Conservation (phyloP, 2,113 vertebrate genomes). For the Gnathonemus longibarbis region DNA sequence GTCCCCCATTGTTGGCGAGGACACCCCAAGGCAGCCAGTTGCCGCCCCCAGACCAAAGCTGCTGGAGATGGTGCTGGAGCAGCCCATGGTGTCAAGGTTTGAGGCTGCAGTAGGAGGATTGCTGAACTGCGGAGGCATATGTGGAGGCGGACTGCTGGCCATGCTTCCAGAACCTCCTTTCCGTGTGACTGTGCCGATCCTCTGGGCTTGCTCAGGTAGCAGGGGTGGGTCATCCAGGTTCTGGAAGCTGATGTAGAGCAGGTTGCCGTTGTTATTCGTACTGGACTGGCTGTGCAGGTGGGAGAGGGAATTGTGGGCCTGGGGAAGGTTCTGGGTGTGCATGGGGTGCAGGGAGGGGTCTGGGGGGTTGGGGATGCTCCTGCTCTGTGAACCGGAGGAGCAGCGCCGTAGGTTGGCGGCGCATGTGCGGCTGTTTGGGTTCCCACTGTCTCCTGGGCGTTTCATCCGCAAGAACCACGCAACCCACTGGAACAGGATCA, state of each 20-base stretch:
- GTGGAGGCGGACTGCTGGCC: constrained; percentile 77
- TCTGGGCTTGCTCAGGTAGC: constrained; percentile 48
- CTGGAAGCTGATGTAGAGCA: constrained; percentile 66
- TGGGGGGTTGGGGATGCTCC: constrained; percentile 56
- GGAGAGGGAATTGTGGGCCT: constrained; percentile 31
- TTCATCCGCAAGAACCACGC: constrained; percentile 72
- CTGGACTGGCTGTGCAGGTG: constrained; percentile 55
- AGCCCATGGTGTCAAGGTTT: constrained; percentile 55
- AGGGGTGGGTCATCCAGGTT: constrained; percentile 58
- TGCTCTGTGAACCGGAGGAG: constrained; percentile 60
- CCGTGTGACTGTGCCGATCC: constrained; percentile 47
- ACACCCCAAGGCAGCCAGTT: constrained; percentile 27
- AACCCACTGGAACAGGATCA: constrained; percentile 67
- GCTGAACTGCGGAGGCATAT: constrained; percentile 64
- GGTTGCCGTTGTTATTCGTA: constrained; percentile 62
- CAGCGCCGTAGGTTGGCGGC: constrained; percentile 61
- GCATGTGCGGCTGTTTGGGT: constrained; percentile 56
- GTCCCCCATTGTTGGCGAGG: constrained; percentile 40
- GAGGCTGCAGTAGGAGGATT: constrained; percentile 50
- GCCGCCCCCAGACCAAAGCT: constrained; percentile 37
- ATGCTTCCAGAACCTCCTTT: constrained; percentile 34
- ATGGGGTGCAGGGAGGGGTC: constrained; percentile 48
- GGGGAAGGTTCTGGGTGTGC: constrained; percentile 56
- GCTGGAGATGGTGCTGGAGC: constrained; percentile 61
- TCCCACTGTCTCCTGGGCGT: constrained; percentile 58